phyloP scores from a whole-genome alignment of 2,888 invertebrate genomes.

The Leptopilina myrica region DNA sequence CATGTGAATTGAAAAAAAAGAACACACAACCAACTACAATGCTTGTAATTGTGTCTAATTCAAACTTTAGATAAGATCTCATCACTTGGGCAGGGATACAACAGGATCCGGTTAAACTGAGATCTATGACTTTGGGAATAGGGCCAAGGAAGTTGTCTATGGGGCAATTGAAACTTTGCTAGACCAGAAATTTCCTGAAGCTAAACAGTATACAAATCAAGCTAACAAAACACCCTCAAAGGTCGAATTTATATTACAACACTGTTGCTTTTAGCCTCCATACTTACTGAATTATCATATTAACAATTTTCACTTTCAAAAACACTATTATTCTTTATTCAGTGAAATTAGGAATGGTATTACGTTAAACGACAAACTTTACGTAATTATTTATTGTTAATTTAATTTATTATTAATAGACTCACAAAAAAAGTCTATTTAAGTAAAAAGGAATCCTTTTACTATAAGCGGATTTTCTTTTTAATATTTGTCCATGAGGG shows the following conservation, averaged over 20 bases:
- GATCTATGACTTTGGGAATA: slow-evolving; percentile 37
- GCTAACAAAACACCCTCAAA: slow-evolving; percentile 11
- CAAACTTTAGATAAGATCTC: background rate
- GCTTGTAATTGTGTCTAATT: background rate
- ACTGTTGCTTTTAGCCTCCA: slow-evolving; percentile 16
- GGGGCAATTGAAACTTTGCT: slow-evolving; percentile 36
- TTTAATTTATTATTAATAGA: too few species aligned
- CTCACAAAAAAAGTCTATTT: too few species aligned
- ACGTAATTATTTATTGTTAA: too few species aligned
- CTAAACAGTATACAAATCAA: slow-evolving; percentile 37
- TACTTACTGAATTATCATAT: too few species aligned
- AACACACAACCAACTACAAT: background rate
- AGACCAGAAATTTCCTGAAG: slow-evolving; percentile 28
- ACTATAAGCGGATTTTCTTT: too few species aligned
- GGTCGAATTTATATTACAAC: slow-evolving; percentile 7
- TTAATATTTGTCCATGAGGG: too few species aligned
- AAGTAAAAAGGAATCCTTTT: too few species aligned
- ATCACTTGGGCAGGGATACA: slow-evolving; percentile 1
- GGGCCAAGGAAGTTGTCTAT: slow-evolving; percentile 32
- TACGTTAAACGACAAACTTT: too few species aligned
- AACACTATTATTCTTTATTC: too few species aligned
- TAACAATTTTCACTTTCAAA: too few species aligned
- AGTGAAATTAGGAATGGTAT: too few species aligned
- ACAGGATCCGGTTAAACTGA: slow-evolving; percentile 30
- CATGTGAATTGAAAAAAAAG: too few species aligned